phyloP scores from a whole-genome alignment of 2,113 vertebrate species.

The Proteles cristata region DNA sequence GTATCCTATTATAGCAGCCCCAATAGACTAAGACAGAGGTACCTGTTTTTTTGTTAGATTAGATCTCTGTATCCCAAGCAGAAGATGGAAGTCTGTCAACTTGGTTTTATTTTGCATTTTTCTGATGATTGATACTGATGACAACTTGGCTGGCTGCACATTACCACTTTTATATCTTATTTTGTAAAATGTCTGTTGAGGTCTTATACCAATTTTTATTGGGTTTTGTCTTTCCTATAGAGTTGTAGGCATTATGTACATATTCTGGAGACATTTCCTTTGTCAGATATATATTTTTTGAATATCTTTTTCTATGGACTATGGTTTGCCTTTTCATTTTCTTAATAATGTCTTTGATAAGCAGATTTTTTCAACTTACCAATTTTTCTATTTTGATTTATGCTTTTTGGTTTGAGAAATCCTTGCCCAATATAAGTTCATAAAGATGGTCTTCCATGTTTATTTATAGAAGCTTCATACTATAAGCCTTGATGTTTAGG shows the following conservation, averaged over 20 bases:
- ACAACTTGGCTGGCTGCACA: neutral
- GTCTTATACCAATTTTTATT: neutral
- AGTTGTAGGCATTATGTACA: neutral
- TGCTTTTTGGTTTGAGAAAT: neutral
- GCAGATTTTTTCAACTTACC: neutral
- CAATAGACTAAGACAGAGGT: neutral
- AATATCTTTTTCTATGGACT: neutral
- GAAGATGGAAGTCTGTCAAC: neutral
- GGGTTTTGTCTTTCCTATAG: neutral
- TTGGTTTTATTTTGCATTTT: neutral
- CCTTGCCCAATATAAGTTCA: neutral
- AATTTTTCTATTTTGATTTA: neutral
- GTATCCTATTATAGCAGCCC: neutral
- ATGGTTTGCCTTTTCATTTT: neutral
- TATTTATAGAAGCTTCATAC: neutral
- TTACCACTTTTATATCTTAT: neutral
- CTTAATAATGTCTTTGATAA: neutral
- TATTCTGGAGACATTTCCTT: neutral
- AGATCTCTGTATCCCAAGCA: neutral
- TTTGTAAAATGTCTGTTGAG: neutral
- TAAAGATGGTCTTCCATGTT: neutral
- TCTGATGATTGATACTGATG: neutral
- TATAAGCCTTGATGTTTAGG: neutral
- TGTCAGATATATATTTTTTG: neutral
- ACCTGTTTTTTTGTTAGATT: neutral